phyloP scores from a whole-genome alignment of 2,888 invertebrate genomes.

The Cryptocephalus moraei region DNA sequence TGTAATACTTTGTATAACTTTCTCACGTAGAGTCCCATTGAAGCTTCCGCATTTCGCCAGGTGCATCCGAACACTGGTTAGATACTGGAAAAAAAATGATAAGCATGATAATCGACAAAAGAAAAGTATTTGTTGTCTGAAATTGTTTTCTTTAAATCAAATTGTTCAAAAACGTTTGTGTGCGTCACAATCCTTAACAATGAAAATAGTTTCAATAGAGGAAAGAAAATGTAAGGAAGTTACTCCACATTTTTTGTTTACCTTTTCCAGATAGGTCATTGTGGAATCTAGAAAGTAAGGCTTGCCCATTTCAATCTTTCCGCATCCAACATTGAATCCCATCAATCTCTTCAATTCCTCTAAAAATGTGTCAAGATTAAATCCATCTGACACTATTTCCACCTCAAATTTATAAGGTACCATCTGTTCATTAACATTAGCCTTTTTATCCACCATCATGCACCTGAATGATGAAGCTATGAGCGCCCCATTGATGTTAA shows the following conservation, averaged over 20 bases:
- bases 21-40: constrained; percentile 31
- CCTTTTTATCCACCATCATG: constrained; percentile 41
- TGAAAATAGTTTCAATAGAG: too few relatives aligned
- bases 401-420: constrained; percentile 46
- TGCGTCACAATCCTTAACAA: too few relatives aligned
- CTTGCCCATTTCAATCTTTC: constrained; percentile 11
- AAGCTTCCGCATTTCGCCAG: constrained; percentile 34
- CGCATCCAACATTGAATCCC: constrained; percentile 26
- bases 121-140: too few relatives aligned
- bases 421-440: constrained; percentile 31
- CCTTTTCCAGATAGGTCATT: constrained; percentile 5
- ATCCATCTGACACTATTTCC: constrained; percentile 33
- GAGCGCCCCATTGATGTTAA: constrained; percentile 43
- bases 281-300: background rate
- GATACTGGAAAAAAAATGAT: constrained; percentile 36
- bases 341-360: constrained; percentile 31
- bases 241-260: background rate
- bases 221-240: too few relatives aligned
- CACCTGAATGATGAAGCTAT: constrained; percentile 47
- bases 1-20: constrained; percentile 25
- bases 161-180: too few relatives aligned
- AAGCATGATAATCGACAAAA: background rate
- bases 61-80: constrained; percentile 46
- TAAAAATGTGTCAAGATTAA: constrained; percentile 34
- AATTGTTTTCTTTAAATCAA: too few relatives aligned